Conservation (phyloP, 2,797 vertebrate genomes). For the Crocidura indochinensis region DNA sequence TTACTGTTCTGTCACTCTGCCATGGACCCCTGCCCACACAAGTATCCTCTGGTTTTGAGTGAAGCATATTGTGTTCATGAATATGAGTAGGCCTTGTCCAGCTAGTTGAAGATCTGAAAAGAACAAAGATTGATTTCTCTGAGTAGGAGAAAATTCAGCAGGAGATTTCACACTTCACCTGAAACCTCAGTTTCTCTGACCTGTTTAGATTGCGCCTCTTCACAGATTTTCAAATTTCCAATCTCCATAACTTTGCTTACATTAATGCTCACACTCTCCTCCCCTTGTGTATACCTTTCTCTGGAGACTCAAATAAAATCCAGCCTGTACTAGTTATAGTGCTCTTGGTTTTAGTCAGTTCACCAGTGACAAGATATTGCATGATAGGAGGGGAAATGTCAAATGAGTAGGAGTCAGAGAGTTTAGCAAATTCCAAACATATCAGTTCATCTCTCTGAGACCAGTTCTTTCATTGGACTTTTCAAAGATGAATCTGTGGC, state of each 20-base stretch:
- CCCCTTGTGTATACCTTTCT: not conserved
- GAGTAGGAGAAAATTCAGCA: not conserved
- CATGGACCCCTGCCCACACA: no score
- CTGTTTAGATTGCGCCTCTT: not conserved
- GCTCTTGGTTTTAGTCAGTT: not conserved
- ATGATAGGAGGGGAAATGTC: not conserved
- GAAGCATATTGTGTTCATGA: not conserved
- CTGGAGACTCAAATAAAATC: no score
- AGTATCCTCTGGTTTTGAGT: no score
- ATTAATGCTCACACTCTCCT: not conserved
- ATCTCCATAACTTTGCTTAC: not conserved
- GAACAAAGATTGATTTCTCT: not conserved
- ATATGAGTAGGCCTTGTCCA: not conserved
- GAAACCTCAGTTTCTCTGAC: not conserved
- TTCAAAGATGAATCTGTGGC: not conserved
- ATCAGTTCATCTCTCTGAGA: not conserved
- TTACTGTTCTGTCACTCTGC: no score
- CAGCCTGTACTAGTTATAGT: not conserved
- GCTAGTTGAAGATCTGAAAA: not conserved
- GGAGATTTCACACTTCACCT: not conserved
- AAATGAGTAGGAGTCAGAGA: not conserved
- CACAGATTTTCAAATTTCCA: not conserved
- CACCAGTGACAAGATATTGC: accelerated
- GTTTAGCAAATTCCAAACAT: accelerated
- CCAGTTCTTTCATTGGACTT: not conserved